Evolutionary conservation across 2,113 vertebrate genomes (phyloP), one percentile per base, ranked within the genome.

Genomic region (Globicephala melas): DNA sequence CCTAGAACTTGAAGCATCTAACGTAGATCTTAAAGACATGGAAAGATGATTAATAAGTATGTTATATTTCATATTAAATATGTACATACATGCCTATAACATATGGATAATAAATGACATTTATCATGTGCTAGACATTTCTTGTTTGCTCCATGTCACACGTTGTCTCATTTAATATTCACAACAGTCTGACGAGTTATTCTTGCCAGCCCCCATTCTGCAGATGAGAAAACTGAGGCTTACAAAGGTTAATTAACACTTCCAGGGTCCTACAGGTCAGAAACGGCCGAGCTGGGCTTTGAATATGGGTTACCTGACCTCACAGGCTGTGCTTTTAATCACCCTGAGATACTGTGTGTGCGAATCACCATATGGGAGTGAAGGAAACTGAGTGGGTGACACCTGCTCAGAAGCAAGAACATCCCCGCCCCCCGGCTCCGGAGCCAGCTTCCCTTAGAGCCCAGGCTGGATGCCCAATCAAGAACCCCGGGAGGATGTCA

Each of bases 151-250:
- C 41, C 55, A 58, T 1, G 21, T 47, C 86, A n/a, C 25, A 10
- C 2, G 0, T n/a, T 8, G 17, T 67, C 47, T 31, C 31, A 21
- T 33, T 70, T 70, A 82, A 74, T 15, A 82, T 70, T 63, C 62
- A 26, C 68, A 63, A 55, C 3, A 33, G 28, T 58, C 60, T 63
- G n/a, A 81, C 0, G 8, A 38, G 28, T 21, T 63, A 12, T 25
- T 8, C 23, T 26, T 14, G 36, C 26, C 80, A 73, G 25, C 8
- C 55, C 41, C 67, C 41, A 6, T 58, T 88, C 47, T 65, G 77
- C 68, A 71, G 73, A 77, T 58, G 77, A 94, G 33, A 77, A 92
- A 80, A 77, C 58, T 11, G 28, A 89, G 70, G 77, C 63, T 89
- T 58, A 25, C 8, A 8, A 25, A 86, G 67, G 33, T 65, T 26